These are phyloP conservation scores for Limnodromus scolopaceus DNA, from an alignment of 2,797 vertebrate genomes.

Conservation along the genomic window DNA sequence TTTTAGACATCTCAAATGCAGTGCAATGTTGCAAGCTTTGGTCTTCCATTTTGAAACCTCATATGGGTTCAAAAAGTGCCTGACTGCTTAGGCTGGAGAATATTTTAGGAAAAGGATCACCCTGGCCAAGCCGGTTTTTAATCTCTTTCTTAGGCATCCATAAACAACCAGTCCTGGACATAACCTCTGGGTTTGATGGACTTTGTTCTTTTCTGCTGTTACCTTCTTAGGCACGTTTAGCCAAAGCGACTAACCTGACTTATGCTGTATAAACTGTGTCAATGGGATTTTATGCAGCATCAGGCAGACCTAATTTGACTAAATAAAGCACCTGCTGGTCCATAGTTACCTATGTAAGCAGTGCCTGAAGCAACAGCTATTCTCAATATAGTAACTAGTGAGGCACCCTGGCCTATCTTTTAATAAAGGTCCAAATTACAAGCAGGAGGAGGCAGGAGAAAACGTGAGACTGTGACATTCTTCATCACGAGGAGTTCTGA, in stretches of 20 bases:
- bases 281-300: not conserved
- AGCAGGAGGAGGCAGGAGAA: not conserved
- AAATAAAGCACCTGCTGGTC: not conserved
- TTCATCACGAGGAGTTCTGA: not conserved
- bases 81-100: not conserved
- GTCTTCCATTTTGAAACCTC: not conserved
- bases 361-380: not conserved
- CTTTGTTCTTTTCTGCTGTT: not conserved
- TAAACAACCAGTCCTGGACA: not conserved
- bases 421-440: not conserved
- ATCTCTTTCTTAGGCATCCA: not conserved
- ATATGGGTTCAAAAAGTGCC: not conserved
- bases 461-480: not conserved
- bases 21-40: not conserved
- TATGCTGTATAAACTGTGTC: not conserved
- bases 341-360: not conserved
- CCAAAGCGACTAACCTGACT: not conserved
- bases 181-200: not conserved
- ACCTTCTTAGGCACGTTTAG: not conserved
- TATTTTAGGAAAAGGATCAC: not conserved
- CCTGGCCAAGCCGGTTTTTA: not conserved
- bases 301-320: not conserved
- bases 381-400: not conserved
- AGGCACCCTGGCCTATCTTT: not conserved
- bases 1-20: not conserved